Evolutionary conservation across 2,888 invertebrate genomes (phyloP).

Genomic region (Oithona nana): DNA sequence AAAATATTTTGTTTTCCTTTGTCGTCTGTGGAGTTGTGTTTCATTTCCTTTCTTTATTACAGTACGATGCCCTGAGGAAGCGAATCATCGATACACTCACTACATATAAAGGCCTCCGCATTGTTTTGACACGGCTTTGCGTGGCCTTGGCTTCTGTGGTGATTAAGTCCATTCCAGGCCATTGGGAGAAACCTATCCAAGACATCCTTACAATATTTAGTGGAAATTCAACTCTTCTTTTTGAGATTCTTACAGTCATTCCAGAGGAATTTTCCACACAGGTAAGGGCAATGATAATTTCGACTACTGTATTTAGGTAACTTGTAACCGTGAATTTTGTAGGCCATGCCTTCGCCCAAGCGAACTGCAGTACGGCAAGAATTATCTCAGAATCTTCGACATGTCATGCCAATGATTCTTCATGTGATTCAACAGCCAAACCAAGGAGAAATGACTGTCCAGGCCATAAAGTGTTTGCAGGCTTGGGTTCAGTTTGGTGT

Average conservation of each 20-base stretch:
- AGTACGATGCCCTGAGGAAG: slow-evolving; percentile 52
- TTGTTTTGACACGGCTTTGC: slow-evolving; percentile 65
- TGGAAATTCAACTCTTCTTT: slow-evolving; percentile 32
- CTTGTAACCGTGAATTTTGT: no score
- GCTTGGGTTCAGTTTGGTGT: slow-evolving; percentile 44
- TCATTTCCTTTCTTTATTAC: slow-evolving; percentile 24
- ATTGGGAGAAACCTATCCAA: slow-evolving; percentile 44
- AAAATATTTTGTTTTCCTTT: no score
- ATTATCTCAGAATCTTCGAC: not conserved
- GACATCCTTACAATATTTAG: not conserved
- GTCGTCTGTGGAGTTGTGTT: no score
- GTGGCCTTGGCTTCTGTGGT: slow-evolving; percentile 44
- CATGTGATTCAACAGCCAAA: not conserved
- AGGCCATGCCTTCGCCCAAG: not conserved
- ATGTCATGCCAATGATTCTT: not conserved
- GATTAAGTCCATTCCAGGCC: not conserved
- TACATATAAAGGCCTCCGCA: slow-evolving; percentile 55
- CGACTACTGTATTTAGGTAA: no score
- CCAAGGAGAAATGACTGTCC: slow-evolving; percentile 1
- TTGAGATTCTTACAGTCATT: slow-evolving; percentile 65
- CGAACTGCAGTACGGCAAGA: not conserved
- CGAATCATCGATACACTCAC: slow-evolving; percentile 56
- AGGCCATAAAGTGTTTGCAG: slow-evolving; percentile 29
- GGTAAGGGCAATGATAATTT: no score
- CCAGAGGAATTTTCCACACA: slow-evolving; percentile 41